Conservation (phyloP, 2,797 vertebrate species). For the Intellagama lesueurii region DNA sequence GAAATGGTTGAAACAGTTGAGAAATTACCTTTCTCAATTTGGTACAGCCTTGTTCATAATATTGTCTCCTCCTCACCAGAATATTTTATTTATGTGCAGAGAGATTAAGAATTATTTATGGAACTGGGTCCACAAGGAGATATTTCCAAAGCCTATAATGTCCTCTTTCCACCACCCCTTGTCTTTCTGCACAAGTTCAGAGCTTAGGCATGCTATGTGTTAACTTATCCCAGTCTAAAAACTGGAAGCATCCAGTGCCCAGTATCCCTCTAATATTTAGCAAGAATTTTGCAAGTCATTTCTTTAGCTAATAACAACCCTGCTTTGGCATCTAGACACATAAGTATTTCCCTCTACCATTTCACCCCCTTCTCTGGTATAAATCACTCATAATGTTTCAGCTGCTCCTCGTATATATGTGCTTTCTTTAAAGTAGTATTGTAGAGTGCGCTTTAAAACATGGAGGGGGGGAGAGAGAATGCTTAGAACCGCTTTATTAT, state of each 20-base stretch:
- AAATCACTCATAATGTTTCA: not conserved
- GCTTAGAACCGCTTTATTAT: constrained; percentile 79
- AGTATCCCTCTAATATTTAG: not conserved
- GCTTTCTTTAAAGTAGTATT: not conserved
- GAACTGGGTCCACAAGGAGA: not conserved
- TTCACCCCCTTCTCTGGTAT: not conserved
- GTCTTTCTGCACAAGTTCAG: not conserved
- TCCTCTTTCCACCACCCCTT: no score
- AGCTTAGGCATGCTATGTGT: not conserved
- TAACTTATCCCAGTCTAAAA: not conserved
- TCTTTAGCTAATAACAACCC: not conserved
- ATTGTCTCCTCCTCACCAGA: not conserved
- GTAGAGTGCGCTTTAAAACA: constrained; percentile 58
- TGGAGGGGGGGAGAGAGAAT: constrained; percentile 29
- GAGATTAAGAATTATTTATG: not conserved
- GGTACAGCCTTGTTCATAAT: not conserved
- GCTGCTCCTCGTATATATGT: accelerated
- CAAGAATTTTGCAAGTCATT: not conserved
- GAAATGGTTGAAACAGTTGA: not conserved
- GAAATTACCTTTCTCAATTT: not conserved
- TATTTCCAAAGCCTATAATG: not conserved
- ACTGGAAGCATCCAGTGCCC: not conserved
- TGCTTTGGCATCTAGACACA: not conserved
- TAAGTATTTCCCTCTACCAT: not conserved
- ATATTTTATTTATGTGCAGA: not conserved